phyloP scores from a whole-genome alignment of 2,797 vertebrate genomes.

The Amniataba percoides region DNA sequence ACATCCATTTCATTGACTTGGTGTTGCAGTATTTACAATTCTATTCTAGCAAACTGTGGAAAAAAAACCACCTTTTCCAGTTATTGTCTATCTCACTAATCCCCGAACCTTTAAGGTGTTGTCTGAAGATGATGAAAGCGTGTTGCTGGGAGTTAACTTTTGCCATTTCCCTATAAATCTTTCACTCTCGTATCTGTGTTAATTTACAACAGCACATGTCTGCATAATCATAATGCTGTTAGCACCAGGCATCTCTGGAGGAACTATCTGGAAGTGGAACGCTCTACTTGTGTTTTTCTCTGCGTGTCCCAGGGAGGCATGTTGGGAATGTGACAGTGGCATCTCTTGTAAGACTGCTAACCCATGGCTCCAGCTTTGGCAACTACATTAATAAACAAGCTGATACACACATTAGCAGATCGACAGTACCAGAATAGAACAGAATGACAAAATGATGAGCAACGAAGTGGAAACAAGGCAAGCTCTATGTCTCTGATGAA shows the following conservation, averaged over 20 bases:
- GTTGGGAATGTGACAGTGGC: constrained; percentile 48
- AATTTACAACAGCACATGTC: constrained; percentile 39
- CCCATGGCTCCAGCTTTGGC: constrained; percentile 47
- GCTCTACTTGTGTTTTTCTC: constrained; percentile 59
- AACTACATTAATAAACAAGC: constrained; percentile 65
- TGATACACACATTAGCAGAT: constrained; percentile 58
- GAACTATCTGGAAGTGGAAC: constrained; percentile 42
- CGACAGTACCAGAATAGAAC: constrained; percentile 53
- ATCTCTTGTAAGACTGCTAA: constrained; percentile 57
- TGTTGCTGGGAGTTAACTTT: constrained; percentile 16
- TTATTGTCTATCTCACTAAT: constrained; percentile 29
- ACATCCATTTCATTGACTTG: constrained; percentile 70
- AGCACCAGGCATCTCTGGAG: constrained; percentile 52
- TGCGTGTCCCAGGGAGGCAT: constrained; percentile 44
- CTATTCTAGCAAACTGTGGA: constrained; percentile 36
- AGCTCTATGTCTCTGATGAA: constrained; percentile 9
- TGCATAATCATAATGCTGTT: constrained; percentile 51
- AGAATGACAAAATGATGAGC: constrained; percentile 52
- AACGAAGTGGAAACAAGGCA: constrained; percentile 22
- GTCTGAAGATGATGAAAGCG: constrained; percentile 4
- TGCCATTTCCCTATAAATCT: constrained; percentile 17
- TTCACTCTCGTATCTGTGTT: constrained; percentile 38
- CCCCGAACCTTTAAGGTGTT: not conserved
- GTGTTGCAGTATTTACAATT: constrained; percentile 69
- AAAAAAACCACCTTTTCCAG: constrained; percentile 42